These are phyloP conservation scores for Coranthus polyacanthus DNA, from an alignment of 2,797 vertebrate genomes.

Conservation along the genomic window DNA sequence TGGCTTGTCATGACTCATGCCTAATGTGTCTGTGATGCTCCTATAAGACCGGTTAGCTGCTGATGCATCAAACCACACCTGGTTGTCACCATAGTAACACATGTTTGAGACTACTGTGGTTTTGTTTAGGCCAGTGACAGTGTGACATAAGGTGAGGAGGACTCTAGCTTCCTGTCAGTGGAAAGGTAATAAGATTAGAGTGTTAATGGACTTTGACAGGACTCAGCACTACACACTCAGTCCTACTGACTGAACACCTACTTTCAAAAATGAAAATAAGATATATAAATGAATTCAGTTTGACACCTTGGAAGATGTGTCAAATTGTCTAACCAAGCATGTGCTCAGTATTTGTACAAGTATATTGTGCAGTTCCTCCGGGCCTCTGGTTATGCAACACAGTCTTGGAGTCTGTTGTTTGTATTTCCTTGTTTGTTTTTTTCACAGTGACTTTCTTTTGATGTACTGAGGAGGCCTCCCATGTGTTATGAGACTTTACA, in stretches of 20 bases:
- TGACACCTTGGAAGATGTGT: background rate
- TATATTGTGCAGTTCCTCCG: slow-evolving; percentile 4
- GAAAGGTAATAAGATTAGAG: slow-evolving; percentile 36
- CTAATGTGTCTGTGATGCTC: slow-evolving; percentile 4
- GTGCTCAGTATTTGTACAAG: too few species aligned
- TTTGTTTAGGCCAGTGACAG: background rate
- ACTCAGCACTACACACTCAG: background rate
- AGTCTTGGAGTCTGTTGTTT: slow-evolving; percentile 7
- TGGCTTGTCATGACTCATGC: background rate
- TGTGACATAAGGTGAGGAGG: background rate
- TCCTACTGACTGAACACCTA: background rate
- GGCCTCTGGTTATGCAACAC: slow-evolving; percentile 26
- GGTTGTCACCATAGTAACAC: background rate
- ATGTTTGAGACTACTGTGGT: background rate
- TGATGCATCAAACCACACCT: slow-evolving; percentile 4
- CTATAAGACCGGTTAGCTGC: background rate
- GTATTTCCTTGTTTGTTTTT: slow-evolving; percentile 1
- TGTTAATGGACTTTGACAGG: slow-evolving; percentile 27
- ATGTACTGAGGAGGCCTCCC: background rate
- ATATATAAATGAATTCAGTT: background rate
- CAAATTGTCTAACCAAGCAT: too few species aligned
- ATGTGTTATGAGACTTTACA: slow-evolving; percentile 9
- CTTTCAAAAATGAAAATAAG: slow-evolving; percentile 5
- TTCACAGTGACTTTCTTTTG: background rate
- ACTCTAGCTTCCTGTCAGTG: background rate